phyloP scores from a whole-genome alignment of 2,113 vertebrate species.

The Chloropsis hardwickii region DNA sequence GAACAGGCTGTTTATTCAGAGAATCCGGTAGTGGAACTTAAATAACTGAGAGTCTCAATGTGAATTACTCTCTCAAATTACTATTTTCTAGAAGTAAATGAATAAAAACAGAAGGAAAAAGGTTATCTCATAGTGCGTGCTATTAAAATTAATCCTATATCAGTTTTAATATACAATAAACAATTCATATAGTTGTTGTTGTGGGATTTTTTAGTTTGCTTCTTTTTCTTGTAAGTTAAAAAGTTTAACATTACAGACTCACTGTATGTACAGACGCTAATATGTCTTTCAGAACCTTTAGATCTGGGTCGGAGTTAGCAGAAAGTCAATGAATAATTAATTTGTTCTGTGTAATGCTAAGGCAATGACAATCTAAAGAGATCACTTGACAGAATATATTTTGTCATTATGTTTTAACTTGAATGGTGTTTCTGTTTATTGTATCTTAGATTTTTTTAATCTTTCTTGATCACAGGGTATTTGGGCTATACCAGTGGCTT shows the following conservation, averaged over 20 bases:
- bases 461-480: constrained; percentile 78
- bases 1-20: background rate
- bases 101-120: background rate
- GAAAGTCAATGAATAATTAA: background rate
- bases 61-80: background rate
- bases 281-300: background rate
- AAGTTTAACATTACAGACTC: background rate
- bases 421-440: background rate
- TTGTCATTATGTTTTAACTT: background rate
- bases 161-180: background rate
- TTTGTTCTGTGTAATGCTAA: background rate
- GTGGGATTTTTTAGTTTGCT: background rate
- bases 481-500: constrained; percentile 98
- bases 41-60: background rate
- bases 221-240: background rate
- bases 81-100: background rate
- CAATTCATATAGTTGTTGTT: background rate
- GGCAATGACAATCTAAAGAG: background rate
- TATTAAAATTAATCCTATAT: background rate
- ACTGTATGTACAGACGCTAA: background rate
- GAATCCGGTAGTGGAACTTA: background rate
- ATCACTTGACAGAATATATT: background rate
- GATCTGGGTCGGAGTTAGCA: background rate
- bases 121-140: background rate
- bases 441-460: background rate